Conservation (phyloP, 2,888 invertebrate species). For the Aphidius colemani region DNA sequence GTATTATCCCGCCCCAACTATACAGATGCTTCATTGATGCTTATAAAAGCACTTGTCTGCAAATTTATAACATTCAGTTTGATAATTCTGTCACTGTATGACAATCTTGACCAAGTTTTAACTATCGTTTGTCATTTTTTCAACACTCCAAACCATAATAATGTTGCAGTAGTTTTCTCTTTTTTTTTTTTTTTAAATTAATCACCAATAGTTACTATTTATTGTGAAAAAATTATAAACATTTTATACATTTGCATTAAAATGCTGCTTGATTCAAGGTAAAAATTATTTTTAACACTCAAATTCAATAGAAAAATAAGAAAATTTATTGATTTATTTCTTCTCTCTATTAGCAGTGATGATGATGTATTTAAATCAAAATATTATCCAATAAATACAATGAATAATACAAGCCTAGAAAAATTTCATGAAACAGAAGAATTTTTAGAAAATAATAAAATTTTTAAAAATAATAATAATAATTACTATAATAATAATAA, state of each 20-base stretch:
- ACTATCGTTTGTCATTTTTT: neutral
- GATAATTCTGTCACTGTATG: constrained; percentile 17
- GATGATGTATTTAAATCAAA: constrained; percentile 40
- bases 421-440: constrained; percentile 35
- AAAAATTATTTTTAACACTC: too few relatives aligned
- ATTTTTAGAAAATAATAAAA: constrained; percentile 44
- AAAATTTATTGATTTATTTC: neutral
- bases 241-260: too few relatives aligned
- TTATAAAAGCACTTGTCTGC: constrained; percentile 48
- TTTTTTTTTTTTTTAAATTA: too few relatives aligned
- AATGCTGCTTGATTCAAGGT: too few relatives aligned
- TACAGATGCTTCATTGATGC: neutral
- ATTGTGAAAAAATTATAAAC: too few relatives aligned
- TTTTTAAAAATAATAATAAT: constrained; percentile 11
- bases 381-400: constrained; percentile 31
- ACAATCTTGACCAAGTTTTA: constrained; percentile 19
- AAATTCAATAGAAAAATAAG: too few relatives aligned
- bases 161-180: too few relatives aligned
- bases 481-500: constrained; percentile 16
- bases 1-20: too few relatives aligned
- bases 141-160: too few relatives aligned
- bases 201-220: too few relatives aligned
- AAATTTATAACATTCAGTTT: constrained; percentile 49
- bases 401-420: constrained; percentile 18
- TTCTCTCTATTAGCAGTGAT: constrained; percentile 33